Evolutionary conservation across 2,113 vertebrate species (phyloP), one percentile per base, ranked within the genome.

Genomic region (Potamarius usumacintae): DNA sequence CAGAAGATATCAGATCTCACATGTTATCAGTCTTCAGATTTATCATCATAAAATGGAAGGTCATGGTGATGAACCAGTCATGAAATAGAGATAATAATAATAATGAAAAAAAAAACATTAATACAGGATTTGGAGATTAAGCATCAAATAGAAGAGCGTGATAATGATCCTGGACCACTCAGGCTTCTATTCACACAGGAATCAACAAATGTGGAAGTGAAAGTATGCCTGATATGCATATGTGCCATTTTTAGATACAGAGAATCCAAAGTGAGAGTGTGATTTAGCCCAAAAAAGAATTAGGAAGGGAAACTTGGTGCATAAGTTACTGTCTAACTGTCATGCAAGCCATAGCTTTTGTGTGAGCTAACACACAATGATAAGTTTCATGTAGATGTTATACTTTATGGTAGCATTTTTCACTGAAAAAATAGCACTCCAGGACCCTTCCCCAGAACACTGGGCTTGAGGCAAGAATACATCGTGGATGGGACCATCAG

Each of bases 21-120:
- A 42, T 52, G 65, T 12, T 87, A 82, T 82, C 65, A 27, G 65
- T 12, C 30, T n/a, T 72, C 65, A 82, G 30, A 82, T 86, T 65
- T 72, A 1, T 82, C 50, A 82, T 3, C 53, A 72, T 58, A 27
- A 86, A 86, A 87, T 74, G 55, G 57, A 83, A 87, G 48, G 79
- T 76, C 48, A 27, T 9, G 48, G 10, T 30, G 67, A 60, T 48
- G 42, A 82, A 52, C 8, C 79, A 58, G 79, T 7, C 9, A 12
- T 9, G 57, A n/a, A 69, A 53, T 42, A 42, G 77, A 80, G 55
- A 63, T 62, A 4, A 42, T 4, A 42, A 42, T 4, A 42, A 42
- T 42, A 42, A 42, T 42, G 48, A n/a, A 50, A 27, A 85, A 85
- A n/a, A 67, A 82, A 15, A 63, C 30, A 2, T 58, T 71, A 71